Evolutionary conservation across 1,140 invertebrate species (phyloP), one percentile per base, ranked within the genome.

Genomic region (Oryctes rhinoceros): DNA sequence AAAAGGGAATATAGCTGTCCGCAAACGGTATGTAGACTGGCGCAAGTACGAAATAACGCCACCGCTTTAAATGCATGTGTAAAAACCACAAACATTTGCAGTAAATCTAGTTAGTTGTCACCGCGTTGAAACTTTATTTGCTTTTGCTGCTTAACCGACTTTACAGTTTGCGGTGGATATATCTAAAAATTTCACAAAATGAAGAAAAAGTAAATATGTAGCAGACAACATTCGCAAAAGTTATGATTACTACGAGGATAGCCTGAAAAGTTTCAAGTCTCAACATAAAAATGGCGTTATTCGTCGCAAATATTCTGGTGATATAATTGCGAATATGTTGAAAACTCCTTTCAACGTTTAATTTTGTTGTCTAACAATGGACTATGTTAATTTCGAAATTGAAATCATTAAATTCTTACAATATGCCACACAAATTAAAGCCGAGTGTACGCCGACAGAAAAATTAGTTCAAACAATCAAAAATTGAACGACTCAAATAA

Each of bases 1-100:
- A 65, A 80, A 80, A 59, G 79, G 37, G 49, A 76, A 65, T 77
- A 76, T 65, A 80, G 53, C 49, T 80, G 48, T 77, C 7, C 24
- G 35, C 37, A 71, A 71, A 15, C 11, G 9, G 49, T 44, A 18
- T 11, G 62, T 65, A 67, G 3, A 67, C 20, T 9, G 65, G 35
- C 4, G 24, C 37, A 71, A 71, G 24, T 37, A 15, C 13, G 65
- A 59, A 59, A 59, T 35, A 24, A 9, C 35, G 24, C 13, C 24
- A 71, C 65, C 65, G 7, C 35, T 35, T 71, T 71, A 71, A 71
- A 15, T 44, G 35, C 24, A 37, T 71, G 65, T 71, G 65, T 37
- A 71, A 71, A 71, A 71, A 71, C 5, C 35, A 24, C 65, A 71
- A 71, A 15, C 65, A 24, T 71, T 71, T 71, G 15, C 65, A 37